Percentiles rank a stretch among this genome's conserved stretches.
Conservation (phyloP, 2,113 vertebrate species). For the Pipra filicauda region DNA sequence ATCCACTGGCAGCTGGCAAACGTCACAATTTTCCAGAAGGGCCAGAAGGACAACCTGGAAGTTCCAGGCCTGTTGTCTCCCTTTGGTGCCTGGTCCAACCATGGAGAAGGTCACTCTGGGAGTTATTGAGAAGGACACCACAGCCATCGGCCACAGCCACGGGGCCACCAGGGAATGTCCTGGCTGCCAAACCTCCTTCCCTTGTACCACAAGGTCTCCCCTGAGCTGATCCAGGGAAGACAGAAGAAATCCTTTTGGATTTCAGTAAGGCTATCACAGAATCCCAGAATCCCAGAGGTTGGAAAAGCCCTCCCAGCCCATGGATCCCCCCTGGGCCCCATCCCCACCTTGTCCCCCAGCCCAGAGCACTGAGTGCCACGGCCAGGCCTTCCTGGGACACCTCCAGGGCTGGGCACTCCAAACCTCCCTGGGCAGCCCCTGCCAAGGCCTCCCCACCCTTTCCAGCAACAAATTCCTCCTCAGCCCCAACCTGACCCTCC, state of each 20-base stretch:
- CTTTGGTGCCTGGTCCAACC: not conserved
- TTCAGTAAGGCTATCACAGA: not conserved
- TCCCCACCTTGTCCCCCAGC: not conserved
- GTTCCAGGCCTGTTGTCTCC: not conserved
- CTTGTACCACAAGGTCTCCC: too few species aligned
- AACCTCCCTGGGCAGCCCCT: too few species aligned
- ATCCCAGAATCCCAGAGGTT: not conserved
- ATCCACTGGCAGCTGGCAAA: not conserved
- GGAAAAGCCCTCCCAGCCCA: not conserved
- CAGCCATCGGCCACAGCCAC: too few species aligned
- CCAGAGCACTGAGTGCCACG: too few species aligned
- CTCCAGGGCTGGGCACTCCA: too few species aligned
- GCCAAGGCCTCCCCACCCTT: too few species aligned
- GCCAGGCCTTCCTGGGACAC: too few species aligned
- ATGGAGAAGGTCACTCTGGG: not conserved
- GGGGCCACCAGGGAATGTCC: not conserved
- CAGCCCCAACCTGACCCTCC: too few species aligned
- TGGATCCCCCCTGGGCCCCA: accelerated
- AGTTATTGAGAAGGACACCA: not conserved
- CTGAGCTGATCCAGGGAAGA: not conserved
- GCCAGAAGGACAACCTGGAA: not conserved
- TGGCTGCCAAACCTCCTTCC: not conserved
- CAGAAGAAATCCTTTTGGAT: not conserved
- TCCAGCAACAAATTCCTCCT: too few species aligned
- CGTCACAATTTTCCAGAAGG: not conserved